Conservation (phyloP, 2,888 invertebrate species). For the Athalia cordata region DNA sequence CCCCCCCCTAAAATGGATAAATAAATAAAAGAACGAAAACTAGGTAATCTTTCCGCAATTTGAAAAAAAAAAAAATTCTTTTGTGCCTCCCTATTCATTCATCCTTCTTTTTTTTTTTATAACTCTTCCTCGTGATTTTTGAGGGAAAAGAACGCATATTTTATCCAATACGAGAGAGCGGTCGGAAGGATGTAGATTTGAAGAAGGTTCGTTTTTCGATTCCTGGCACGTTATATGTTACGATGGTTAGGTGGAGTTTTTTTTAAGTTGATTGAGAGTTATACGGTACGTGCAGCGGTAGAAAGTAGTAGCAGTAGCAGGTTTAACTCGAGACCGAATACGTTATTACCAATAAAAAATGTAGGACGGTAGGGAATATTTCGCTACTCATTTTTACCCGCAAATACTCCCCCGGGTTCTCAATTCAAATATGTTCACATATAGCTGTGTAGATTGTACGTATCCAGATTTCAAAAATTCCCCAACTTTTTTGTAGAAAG, state of each 20-base stretch:
- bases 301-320: background rate
- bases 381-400: background rate
- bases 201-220: constrained; percentile 11
- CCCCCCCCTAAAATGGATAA: no score
- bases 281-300: constrained; percentile 19
- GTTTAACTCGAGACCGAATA: constrained; percentile 7
- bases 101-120: background rate
- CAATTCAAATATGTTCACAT: background rate
- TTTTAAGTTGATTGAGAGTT: constrained; percentile 25
- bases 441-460: background rate
- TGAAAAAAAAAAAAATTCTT: background rate
- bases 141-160: background rate
- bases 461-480: no score
- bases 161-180: background rate
- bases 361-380: background rate
- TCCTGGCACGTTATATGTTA: constrained; percentile 22
- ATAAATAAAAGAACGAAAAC: no score
- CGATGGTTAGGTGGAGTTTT: background rate
- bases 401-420: background rate
- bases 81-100: background rate
- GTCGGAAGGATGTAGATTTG: constrained; percentile 20
- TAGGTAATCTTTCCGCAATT: background rate
- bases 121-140: background rate
- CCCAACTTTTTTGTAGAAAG: no score
- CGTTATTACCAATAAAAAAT: constrained; percentile 35